A percentile compares a stretch with the other conserved stretches of the same genome.
Evolutionary conservation across 2,797 vertebrate genomes (phyloP).

Genomic region (Halcyon badia): DNA sequence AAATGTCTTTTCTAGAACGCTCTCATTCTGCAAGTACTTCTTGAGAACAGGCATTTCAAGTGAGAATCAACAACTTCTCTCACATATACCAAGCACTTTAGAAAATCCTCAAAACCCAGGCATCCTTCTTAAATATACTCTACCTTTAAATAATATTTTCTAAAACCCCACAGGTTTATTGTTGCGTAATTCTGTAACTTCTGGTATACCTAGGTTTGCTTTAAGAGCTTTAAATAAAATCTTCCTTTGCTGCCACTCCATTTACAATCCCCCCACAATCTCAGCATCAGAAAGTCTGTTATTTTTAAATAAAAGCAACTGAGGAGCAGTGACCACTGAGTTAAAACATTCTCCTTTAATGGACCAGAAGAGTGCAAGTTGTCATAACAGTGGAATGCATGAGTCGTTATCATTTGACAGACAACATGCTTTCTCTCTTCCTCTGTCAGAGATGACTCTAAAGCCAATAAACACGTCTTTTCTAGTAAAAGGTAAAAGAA

Average conservation of each 20-base stretch:
- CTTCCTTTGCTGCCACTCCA: not conserved
- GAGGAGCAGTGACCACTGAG: constrained; percentile 1
- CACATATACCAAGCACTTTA: not conserved
- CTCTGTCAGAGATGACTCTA: not conserved
- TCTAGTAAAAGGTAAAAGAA: not conserved
- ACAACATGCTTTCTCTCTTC: not conserved
- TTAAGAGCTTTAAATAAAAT: constrained; percentile 17
- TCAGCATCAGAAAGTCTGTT: not conserved
- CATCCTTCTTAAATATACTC: not conserved
- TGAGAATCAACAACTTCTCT: not conserved
- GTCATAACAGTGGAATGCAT: not conserved
- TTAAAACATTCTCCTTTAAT: constrained; percentile 41
- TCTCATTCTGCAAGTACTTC: not conserved
- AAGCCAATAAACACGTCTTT: constrained; percentile 13
- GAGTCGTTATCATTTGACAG: constrained; percentile 29
- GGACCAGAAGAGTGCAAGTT: constrained; percentile 34
- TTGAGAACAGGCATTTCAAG: not conserved
- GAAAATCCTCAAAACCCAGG: not conserved
- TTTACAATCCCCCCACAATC: not conserved
- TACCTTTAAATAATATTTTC: not conserved
- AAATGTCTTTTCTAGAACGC: not conserved
- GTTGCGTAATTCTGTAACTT: not conserved
- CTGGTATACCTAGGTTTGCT: not conserved
- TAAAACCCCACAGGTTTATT: not conserved
- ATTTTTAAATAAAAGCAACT: constrained; percentile 13